Conservation (phyloP, 2,888 invertebrate genomes). For the Caenorhabditis uteleia region DNA sequence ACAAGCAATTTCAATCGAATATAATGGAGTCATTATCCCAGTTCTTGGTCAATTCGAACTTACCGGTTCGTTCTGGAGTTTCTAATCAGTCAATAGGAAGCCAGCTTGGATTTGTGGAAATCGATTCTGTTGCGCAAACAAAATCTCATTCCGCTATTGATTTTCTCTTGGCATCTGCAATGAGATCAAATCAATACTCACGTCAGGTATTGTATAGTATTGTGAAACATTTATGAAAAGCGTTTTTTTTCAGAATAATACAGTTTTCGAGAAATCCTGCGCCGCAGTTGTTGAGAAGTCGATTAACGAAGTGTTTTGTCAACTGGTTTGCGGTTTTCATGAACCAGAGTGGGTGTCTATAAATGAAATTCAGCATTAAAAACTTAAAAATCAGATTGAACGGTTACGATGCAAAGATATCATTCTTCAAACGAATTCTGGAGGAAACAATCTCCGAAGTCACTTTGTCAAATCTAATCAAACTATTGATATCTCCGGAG, state of each 20-base stretch:
- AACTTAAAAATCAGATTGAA: not conserved
- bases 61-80: not conserved
- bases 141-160: constrained; percentile 1
- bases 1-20: too few species aligned
- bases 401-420: not conserved
- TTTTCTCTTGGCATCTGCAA: not conserved
- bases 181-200: too few species aligned
- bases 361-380: not conserved
- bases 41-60: not conserved
- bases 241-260: too few species aligned
- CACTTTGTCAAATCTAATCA: constrained; percentile 6
- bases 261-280: too few species aligned
- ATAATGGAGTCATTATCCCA: not conserved
- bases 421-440: constrained; percentile 5
- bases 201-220: too few species aligned
- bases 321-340: too few species aligned
- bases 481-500: not conserved
- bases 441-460: constrained; percentile 14
- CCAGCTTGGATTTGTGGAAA: constrained; percentile 11
- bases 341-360: constrained; percentile 1
- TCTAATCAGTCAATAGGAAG: constrained; percentile 12
- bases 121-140: constrained; percentile 7
- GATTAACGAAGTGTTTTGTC: too few species aligned
- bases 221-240: too few species aligned
- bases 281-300: too few species aligned